Evolutionary conservation across 2,113 vertebrate species (phyloP), one percentile per base, ranked within the genome.

Genomic region (Dicaeum eximium): DNA sequence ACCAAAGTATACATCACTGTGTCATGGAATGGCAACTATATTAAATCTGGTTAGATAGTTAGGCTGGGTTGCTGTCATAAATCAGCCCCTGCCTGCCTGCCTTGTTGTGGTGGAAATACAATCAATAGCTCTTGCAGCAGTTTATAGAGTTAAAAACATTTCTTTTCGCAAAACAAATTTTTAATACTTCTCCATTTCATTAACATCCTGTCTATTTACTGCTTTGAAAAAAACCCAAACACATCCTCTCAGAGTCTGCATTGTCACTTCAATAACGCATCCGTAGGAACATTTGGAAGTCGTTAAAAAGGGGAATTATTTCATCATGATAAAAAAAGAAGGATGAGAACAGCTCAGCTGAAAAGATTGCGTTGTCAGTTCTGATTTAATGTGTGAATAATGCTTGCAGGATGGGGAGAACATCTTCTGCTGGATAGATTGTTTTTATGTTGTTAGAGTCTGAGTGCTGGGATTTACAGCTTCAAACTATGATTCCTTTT

Each of bases 341-440:
- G 85, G 94, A 94, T 85, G 95, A 82, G 80, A 96, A 61, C 60
- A 95, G 72, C 84, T 93, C 90, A 93, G 77, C 86, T 75, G 81
- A 93, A 95, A 93, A 95, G 93, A 96, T 93, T 97, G 94, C 5
- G 0, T 85, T 96, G 95, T 95, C 96, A 94, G 89, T 79, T 95
- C 94, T 95, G 93, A 95, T 95, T 97, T 95, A 95, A 95, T 89
- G 91, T 94, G 86, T 94, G 88, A 97, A 93, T 92, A 96, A 96
- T 78, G 84, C 78, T 70, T 70, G 51, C 56, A 73, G 75, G 79
- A 86, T 28, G 35, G 58, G 70, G 65, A 92, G 80, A 96, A 84
- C 71, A 77, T 84, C 72, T 85, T 86, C 85, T 95, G 47, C 81
- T 51, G 40, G 89, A 44, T 80, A 80, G 85, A 82, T 94, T 91